Evolutionary conservation across 2,797 vertebrate genomes (phyloP).

Genomic region (Spondyliosoma cantharus): DNA sequence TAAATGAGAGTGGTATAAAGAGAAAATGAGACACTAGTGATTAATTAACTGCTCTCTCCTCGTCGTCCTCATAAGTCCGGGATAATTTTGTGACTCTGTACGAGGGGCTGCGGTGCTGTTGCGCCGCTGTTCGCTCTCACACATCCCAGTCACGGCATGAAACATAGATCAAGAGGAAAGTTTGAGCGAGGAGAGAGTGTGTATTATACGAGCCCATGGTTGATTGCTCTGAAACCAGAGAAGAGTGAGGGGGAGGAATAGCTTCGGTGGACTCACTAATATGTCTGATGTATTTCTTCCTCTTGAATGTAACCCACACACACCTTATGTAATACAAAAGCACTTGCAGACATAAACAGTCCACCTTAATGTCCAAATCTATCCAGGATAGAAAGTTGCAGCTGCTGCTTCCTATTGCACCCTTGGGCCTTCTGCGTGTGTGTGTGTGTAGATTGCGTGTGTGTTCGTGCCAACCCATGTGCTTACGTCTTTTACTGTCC

Average conservation of each 20-base stretch:
- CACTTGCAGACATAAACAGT: constrained; percentile 42
- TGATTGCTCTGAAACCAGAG: constrained; percentile 71
- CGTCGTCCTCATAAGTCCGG: constrained; percentile 54
- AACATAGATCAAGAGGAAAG: constrained; percentile 80
- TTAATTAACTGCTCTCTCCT: constrained; percentile 64
- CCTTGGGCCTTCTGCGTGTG: constrained; percentile 18
- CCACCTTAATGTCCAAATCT: constrained; percentile 35
- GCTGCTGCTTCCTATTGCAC: constrained; percentile 25
- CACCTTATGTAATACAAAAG: constrained; percentile 42
- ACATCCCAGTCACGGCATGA: constrained; percentile 63
- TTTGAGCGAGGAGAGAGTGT: constrained; percentile 59
- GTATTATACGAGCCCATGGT: constrained; percentile 55
- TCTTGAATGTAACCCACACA: constrained; percentile 41
- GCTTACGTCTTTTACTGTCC: constrained; percentile 47
- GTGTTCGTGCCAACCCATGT: constrained; percentile 5
- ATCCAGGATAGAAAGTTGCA: constrained; percentile 30
- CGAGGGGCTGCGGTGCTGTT: constrained; percentile 32
- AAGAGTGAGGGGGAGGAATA: constrained; percentile 55
- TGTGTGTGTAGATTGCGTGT: neutral
- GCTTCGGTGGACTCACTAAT: constrained; percentile 58
- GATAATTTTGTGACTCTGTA: constrained; percentile 59
- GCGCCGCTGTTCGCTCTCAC: constrained; percentile 35
- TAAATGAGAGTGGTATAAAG: constrained; percentile 64
- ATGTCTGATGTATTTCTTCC: constrained; percentile 56
- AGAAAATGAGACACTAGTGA: constrained; percentile 67